A percentile compares a stretch with the other conserved stretches of the same genome.
phyloP scores from a whole-genome alignment of 2,797 vertebrate genomes.

The Bryconaethiops microstoma region DNA sequence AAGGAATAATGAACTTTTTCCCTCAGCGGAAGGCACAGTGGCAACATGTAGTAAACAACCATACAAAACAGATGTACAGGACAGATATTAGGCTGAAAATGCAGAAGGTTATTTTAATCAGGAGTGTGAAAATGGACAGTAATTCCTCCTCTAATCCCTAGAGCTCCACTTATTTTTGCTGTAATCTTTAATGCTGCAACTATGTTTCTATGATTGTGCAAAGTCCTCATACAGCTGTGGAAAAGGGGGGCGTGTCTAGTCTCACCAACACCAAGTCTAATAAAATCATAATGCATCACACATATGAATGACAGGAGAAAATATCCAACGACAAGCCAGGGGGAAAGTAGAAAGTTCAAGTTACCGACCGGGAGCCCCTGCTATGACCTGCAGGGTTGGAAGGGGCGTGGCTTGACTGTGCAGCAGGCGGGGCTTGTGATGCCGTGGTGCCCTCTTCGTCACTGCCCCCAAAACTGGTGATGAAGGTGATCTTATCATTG shows the following conservation, averaged over 20 bases:
- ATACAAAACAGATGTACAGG: background rate
- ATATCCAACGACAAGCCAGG: slow-evolving; percentile 77
- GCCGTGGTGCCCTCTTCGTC: slow-evolving; percentile 84
- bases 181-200: background rate
- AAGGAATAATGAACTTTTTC: no score
- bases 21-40: no score
- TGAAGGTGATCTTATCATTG: slow-evolving; percentile 94
- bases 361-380: slow-evolving; percentile 97
- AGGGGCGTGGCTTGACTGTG: slow-evolving; percentile 75
- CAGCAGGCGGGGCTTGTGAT: slow-evolving; percentile 65
- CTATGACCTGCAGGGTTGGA: slow-evolving; percentile 89
- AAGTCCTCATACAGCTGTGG: background rate
- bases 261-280: background rate
- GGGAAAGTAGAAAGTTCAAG: slow-evolving; percentile 73
- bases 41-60: background rate
- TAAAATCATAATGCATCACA: slow-evolving; percentile 26
- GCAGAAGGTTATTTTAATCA: background rate
- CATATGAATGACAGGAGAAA: slow-evolving; percentile 63
- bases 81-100: background rate
- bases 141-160: background rate
- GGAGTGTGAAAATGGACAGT: background rate
- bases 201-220: background rate
- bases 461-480: slow-evolving; percentile 95
- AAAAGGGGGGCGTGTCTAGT: background rate
- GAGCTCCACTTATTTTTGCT: background rate